These are phyloP conservation scores for Drosophila greeni DNA, from an alignment of 2,888 invertebrate species.

Conservation along the genomic window DNA sequence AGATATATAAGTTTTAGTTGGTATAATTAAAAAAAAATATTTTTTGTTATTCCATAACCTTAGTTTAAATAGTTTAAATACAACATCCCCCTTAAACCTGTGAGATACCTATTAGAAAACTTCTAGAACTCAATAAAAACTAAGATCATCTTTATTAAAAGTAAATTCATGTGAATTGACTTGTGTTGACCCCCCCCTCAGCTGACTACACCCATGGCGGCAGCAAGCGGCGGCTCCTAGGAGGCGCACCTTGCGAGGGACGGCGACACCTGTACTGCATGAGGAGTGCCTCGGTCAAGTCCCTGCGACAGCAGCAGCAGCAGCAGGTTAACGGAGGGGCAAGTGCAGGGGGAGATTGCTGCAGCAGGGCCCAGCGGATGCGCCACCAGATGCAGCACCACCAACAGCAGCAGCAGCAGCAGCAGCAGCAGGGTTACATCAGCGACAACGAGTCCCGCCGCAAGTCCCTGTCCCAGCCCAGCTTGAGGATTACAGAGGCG, in stretches of 20 bases:
- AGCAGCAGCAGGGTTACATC: slow-evolving; percentile 51
- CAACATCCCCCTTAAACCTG: too few relatives aligned
- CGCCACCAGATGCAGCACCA: slow-evolving; percentile 34
- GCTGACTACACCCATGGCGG: slow-evolving; percentile 58
- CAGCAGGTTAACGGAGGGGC: slow-evolving; percentile 25
- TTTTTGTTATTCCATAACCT: too few relatives aligned
- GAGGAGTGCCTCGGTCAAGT: slow-evolving; percentile 70
- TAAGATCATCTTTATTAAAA: too few relatives aligned
- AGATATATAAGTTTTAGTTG: too few relatives aligned
- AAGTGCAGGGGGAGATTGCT: slow-evolving; percentile 45
- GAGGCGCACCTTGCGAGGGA: slow-evolving; percentile 52
- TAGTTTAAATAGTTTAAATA: too few relatives aligned
- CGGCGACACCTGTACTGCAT: slow-evolving; percentile 69
- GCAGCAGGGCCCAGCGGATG: slow-evolving; percentile 46
- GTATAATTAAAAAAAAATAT: too few relatives aligned
- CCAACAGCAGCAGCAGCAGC: slow-evolving; percentile 33
- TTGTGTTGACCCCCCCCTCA: too few relatives aligned
- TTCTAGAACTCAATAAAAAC: too few relatives aligned
- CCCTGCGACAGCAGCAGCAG: slow-evolving; percentile 51
- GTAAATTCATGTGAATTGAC: too few relatives aligned
- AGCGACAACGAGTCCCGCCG: slow-evolving; percentile 54
- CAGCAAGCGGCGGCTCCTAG: slow-evolving; percentile 58
- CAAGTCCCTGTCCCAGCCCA: slow-evolving; percentile 66
- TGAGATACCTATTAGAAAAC: too few relatives aligned
- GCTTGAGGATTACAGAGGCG: slow-evolving; percentile 68